Percentiles rank a stretch among this genome's conserved stretches.
Evolutionary conservation across 2,888 invertebrate genomes (phyloP).

Genomic region (Arge pagana): DNA sequence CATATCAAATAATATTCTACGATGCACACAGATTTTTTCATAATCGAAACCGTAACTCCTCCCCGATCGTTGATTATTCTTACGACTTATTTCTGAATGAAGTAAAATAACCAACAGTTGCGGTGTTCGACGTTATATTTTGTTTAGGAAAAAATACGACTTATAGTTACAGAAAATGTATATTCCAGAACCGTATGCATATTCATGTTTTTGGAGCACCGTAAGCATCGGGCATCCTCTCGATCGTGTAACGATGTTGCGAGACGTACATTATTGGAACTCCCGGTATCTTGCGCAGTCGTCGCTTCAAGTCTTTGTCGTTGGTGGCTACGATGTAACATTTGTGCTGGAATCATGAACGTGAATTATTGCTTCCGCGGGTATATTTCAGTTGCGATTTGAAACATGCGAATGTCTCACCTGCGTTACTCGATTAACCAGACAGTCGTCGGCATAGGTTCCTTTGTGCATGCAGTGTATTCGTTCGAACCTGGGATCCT

Average conservation of each 20-base stretch:
- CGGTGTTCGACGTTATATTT: background rate
- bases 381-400: background rate
- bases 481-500: conserved; percentile 92
- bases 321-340: conserved; percentile 99
- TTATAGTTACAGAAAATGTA: background rate
- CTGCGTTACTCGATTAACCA: conserved; percentile 91
- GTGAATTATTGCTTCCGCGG: background rate
- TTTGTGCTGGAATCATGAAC: conserved; percentile 74
- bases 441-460: conserved; percentile 98
- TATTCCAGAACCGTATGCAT: conserved; percentile 26
- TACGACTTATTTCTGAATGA: too few relatives aligned
- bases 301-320: conserved; percentile 93
- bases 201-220: conserved; percentile 77
- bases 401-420: conserved; percentile 50
- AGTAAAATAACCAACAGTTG: background rate
- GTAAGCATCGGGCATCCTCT: conserved; percentile 98
- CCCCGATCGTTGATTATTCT: too few relatives aligned
- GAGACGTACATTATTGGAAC: conserved; percentile 98
- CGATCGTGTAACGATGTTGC: conserved; percentile 91
- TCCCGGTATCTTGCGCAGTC: conserved; percentile 96
- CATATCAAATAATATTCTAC: too few relatives aligned
- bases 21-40: too few relatives aligned
- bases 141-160: conserved; percentile 6
- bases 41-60: too few relatives aligned
- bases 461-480: conserved; percentile 95